Evolutionary conservation across 1,140 invertebrate species (phyloP), one percentile per base, ranked within the genome.

Genomic region (Drosophila azteca): DNA sequence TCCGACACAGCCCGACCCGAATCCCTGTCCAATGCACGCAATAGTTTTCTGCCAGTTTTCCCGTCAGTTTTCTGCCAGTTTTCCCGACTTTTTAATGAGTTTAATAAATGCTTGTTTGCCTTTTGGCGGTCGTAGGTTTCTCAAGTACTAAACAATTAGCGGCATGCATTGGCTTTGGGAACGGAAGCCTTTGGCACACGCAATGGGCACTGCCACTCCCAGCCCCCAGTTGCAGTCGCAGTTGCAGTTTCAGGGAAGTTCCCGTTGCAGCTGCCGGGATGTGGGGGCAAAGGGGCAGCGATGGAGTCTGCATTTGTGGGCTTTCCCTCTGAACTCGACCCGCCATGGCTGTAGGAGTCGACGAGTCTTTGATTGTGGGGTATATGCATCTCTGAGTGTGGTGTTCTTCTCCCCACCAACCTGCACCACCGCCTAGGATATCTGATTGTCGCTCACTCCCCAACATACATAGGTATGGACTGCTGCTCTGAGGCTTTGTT

Each of bases 61-160:
- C 71, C 58, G 45, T 49, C 58, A 81, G 55, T 43, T 58, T 60
- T 68, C 71, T 39, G 11, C 58, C 55, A 55, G 54, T 53, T 67
- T 57, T 62, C n/a, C 60, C n/a, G 17, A 49, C 57, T 71, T 70
- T 87, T 87, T 87, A 88, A 88, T 88, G 77, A 88, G 59, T 88
- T 79, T 88, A 88, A 88, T 88, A 89, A 83, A 88, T 88, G 76
- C 79, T 77, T 88, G 84, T 79, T 83, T 88, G 77, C 77, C 76
- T 88, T 79, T 83, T 77, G 83, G 83, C 84, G 83, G 63, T 88
- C 66, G 76, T 77, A 79, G 79, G 76, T 88, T 87, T 88, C 83
- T 89, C 83, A 88, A 88, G 82, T 83, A 79, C 76, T 44, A 62
- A 68, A 76, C 83, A 88, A 88, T 88, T 88, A 88, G 79, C 79